These are phyloP conservation scores for Molanna angustata DNA, from an alignment of 2,888 invertebrate species.

Conservation along the genomic window DNA sequence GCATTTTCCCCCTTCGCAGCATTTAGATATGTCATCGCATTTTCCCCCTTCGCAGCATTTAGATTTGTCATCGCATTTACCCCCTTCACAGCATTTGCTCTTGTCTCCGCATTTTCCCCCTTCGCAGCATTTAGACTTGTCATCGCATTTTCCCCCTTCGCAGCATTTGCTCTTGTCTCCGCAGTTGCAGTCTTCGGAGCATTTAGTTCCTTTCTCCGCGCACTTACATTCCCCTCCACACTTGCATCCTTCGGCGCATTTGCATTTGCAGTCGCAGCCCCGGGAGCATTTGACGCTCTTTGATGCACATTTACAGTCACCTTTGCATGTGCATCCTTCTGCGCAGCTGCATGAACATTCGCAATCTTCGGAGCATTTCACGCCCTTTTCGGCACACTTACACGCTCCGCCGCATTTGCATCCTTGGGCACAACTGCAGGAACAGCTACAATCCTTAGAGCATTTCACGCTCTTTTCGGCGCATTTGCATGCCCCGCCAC, in stretches of 20 bases:
- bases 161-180: conserved; percentile 19
- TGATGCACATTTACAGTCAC: conserved; percentile 16
- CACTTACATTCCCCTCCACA: conserved; percentile 26
- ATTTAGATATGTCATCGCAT: too few species aligned
- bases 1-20: conserved; percentile 25
- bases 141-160: conserved; percentile 25
- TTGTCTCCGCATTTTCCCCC: too few species aligned
- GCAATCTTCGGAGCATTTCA: conserved; percentile 26
- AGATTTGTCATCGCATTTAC: too few species aligned
- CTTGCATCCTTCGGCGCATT: conserved; percentile 24
- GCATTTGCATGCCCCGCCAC: conserved; percentile 30
- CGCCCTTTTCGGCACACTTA: too few species aligned
- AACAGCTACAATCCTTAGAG: conserved; percentile 16
- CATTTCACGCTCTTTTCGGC: conserved; percentile 19
- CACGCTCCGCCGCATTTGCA: conserved; percentile 27
- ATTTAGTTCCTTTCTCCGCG: conserved; percentile 17
- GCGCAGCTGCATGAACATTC: conserved; percentile 17
- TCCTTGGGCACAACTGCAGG: conserved; percentile 15
- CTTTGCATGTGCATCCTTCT: conserved; percentile 23
- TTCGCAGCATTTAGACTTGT: too few species aligned
- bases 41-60: too few species aligned
- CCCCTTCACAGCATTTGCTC: too few species aligned
- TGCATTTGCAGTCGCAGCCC: conserved; percentile 23
- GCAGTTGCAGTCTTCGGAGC: conserved; percentile 22
- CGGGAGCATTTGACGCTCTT: not conserved